Evolutionary conservation across 2,113 vertebrate genomes (phyloP).

Genomic region (Pseudonaja textilis): DNA sequence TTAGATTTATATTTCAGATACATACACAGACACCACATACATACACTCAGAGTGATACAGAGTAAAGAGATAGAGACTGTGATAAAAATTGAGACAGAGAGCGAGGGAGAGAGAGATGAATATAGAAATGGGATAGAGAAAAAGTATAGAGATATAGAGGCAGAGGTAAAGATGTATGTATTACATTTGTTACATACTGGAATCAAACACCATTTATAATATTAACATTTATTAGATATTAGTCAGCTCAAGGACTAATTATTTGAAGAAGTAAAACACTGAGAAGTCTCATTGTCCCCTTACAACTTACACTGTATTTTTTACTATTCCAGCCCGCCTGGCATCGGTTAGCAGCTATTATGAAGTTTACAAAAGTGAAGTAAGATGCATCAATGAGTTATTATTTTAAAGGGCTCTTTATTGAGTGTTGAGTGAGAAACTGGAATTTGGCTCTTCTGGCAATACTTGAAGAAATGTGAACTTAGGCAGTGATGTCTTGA

Average conservation of each 20-base stretch:
- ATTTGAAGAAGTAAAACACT: background rate
- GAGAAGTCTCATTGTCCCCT: background rate
- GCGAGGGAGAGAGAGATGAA: background rate
- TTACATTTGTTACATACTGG: background rate
- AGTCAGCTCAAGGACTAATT: background rate
- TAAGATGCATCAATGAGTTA: background rate
- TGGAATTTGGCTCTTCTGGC: background rate
- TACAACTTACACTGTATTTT: background rate
- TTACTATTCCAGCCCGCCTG: background rate
- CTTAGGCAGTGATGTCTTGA: background rate
- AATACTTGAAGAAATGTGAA: background rate
- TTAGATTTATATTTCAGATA: background rate
- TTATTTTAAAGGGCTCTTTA: background rate
- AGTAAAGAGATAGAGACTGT: background rate
- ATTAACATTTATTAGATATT: constrained; percentile 9
- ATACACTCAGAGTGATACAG: background rate
- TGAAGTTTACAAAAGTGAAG: background rate
- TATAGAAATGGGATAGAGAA: background rate
- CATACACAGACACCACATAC: background rate
- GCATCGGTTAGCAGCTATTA: background rate
- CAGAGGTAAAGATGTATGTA: background rate
- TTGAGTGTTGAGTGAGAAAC: no score
- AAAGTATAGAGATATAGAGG: no score
- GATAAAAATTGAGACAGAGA: background rate
- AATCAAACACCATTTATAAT: background rate